Conservation (phyloP, 1,140 invertebrate species). For the Vanessa atalanta region DNA sequence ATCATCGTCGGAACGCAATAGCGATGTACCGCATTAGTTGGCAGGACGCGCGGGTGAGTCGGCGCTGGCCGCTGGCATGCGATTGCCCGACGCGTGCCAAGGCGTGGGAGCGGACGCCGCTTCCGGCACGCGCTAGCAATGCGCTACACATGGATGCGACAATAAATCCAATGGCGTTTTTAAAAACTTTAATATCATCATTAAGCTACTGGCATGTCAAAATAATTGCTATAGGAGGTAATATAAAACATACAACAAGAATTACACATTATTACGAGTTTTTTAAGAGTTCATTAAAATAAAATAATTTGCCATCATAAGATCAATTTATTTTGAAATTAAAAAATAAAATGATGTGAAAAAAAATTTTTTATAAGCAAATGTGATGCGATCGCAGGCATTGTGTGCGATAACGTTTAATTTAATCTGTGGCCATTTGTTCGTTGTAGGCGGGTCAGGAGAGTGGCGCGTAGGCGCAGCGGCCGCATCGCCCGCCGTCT, state of each 20-base stretch:
- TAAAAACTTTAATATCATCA: slow-evolving; percentile 1
- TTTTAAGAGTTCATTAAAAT: neutral
- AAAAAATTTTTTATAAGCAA: neutral
- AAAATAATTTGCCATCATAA: too few relatives aligned
- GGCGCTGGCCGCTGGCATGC: slow-evolving; percentile 40
- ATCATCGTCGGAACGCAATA: slow-evolving; percentile 32
- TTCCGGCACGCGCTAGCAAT: slow-evolving; percentile 56
- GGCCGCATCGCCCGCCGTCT: slow-evolving; percentile 48
- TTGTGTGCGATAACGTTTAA: slow-evolving; percentile 19
- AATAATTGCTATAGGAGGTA: neutral
- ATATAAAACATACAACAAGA: neutral
- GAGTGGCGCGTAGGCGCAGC: slow-evolving; percentile 45
- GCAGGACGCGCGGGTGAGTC: slow-evolving; percentile 31
- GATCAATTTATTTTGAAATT: neutral
- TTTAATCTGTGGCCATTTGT: slow-evolving; percentile 25
- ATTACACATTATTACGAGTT: neutral
- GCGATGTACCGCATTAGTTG: slow-evolving; percentile 33
- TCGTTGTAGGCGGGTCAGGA: slow-evolving; percentile 39
- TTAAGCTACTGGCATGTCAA: neutral
- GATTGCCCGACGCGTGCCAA: slow-evolving; percentile 55
- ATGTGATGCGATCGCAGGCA: neutral
- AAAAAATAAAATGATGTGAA: neutral
- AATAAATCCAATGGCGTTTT: slow-evolving; percentile 21
- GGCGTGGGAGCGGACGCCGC: slow-evolving; percentile 62
- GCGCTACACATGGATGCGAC: slow-evolving; percentile 7